These are phyloP conservation scores for Artemisiospiza belli DNA, from an alignment of 2,113 vertebrate species.

Conservation along the genomic window DNA sequence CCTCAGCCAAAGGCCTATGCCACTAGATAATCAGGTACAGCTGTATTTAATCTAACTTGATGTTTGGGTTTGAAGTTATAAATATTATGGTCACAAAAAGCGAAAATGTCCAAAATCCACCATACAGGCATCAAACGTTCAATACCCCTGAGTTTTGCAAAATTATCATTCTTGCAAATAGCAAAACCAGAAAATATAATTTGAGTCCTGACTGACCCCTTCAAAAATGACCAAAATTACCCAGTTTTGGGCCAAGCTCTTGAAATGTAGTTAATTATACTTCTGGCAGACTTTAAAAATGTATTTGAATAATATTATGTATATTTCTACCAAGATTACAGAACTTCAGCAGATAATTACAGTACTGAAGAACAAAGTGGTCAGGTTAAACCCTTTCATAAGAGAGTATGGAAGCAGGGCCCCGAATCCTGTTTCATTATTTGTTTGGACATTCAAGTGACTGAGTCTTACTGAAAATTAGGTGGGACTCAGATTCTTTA, in stretches of 20 bases:
- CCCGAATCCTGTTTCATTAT: not conserved
- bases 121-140: not conserved
- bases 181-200: not conserved
- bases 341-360: not conserved
- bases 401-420: not conserved
- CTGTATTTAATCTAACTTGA: not conserved
- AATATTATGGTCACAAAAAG: not conserved
- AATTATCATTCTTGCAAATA: not conserved
- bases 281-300: not conserved
- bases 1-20: not conserved
- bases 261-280: not conserved
- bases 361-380: not conserved
- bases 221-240: not conserved
- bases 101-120: not conserved
- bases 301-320: not conserved
- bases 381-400: not conserved
- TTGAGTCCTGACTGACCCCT: not conserved
- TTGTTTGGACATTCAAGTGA: not conserved
- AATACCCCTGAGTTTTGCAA: not conserved
- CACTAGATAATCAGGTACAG: not conserved
- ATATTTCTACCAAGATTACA: not conserved
- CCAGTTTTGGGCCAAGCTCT: not conserved
- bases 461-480: not conserved
- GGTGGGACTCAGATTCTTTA: not conserved
- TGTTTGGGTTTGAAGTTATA: not conserved